Percentiles rank a stretch among this genome's conserved stretches.
phyloP scores from a whole-genome alignment of 2,888 invertebrate genomes.

The Epinotia ramella region DNA sequence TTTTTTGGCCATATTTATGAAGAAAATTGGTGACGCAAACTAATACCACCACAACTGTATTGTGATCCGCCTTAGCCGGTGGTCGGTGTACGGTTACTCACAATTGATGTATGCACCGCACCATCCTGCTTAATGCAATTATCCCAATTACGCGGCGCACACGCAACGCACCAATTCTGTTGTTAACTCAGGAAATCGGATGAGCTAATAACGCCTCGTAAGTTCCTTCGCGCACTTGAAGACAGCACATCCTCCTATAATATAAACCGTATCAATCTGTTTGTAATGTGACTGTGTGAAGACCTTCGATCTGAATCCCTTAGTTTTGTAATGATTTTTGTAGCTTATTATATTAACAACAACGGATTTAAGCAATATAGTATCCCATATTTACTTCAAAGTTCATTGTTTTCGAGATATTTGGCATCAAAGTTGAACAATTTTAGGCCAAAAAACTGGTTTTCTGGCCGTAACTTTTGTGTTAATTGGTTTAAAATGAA shows the following conservation, averaged over 20 bases:
- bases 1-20: neutral
- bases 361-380: too few relatives aligned
- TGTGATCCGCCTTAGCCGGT: conserved; percentile 35
- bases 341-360: too few relatives aligned
- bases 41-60: neutral
- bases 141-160: conserved; percentile 42
- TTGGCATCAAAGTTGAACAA: too few relatives aligned
- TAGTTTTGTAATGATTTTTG: too few relatives aligned
- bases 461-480: too few relatives aligned
- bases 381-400: too few relatives aligned
- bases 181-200: conserved; percentile 35
- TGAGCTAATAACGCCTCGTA: conserved; percentile 20
- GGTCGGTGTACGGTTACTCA: conserved; percentile 40
- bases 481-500: too few relatives aligned
- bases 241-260: neutral
- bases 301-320: too few relatives aligned
- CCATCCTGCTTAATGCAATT: conserved; percentile 45
- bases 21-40: conserved; percentile 1
- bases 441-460: too few relatives aligned
- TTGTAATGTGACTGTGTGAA: too few relatives aligned
- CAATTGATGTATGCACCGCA: conserved; percentile 44
- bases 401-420: too few relatives aligned
- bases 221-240: neutral
- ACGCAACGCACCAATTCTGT: conserved; percentile 37
- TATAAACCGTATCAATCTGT: neutral